phyloP scores from a whole-genome alignment of 1,140 invertebrate species.

The Ctenoplectra terminalis region DNA sequence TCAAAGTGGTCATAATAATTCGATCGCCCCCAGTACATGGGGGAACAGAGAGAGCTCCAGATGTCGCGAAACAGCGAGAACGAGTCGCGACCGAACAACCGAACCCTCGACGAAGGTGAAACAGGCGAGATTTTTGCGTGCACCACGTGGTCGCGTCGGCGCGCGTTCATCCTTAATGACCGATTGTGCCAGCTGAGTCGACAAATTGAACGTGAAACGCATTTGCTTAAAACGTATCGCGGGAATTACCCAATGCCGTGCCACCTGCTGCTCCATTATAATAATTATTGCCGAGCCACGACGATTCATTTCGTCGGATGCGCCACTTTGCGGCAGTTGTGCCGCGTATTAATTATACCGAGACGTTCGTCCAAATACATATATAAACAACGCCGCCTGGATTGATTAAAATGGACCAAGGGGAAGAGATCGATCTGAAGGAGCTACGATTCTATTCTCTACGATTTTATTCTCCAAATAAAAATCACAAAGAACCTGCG shows the following conservation, averaged over 20 bases:
- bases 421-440: no score
- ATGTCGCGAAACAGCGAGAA: background rate
- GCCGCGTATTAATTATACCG: constrained; percentile 48
- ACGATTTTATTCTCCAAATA: no score
- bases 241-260: constrained; percentile 60
- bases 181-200: constrained; percentile 70
- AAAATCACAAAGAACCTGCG: no score
- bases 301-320: constrained; percentile 74
- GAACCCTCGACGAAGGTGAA: constrained; percentile 30
- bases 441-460: no score
- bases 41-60: no score
- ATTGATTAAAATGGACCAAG: constrained; percentile 11
- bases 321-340: constrained; percentile 38
- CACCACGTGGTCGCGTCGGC: constrained; percentile 11
- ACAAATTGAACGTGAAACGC: constrained; percentile 78
- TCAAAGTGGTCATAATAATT: no score
- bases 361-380: background rate
- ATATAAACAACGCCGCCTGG: background rate
- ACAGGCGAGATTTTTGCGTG: constrained; percentile 43
- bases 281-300: constrained; percentile 77
- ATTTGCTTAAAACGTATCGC: constrained; percentile 79
- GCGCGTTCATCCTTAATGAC: constrained; percentile 71
- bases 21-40: no score
- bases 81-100: constrained; percentile 33
- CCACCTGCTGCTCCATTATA: constrained; percentile 81